Evolutionary conservation across 37 sponge, comb jelly and placozoan genomes (phyloP).

Genomic region (Haliclona indistincta): DNA sequence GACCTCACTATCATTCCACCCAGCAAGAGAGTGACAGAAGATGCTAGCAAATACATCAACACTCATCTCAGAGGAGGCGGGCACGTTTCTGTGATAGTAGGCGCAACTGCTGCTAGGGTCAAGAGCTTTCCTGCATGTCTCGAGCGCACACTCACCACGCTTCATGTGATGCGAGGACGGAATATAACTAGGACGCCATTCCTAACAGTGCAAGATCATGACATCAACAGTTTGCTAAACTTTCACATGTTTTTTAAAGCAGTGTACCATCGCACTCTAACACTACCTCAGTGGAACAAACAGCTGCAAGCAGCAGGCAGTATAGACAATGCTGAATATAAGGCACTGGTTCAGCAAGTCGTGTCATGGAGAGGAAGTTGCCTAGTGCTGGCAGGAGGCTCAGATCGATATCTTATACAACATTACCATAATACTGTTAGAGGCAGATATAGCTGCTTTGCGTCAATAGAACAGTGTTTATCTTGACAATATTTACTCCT

Average conservation of each 20-base stretch:
- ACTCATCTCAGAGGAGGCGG: constrained; percentile 4
- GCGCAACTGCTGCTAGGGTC: neutral
- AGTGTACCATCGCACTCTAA: constrained; percentile 7
- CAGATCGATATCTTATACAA: no score
- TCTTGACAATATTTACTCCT: neutral
- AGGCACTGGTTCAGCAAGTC: constrained; percentile 30
- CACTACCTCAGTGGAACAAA: constrained; percentile 23
- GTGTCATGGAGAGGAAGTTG: constrained; percentile 33
- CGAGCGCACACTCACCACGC: neutral
- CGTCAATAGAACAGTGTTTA: neutral
- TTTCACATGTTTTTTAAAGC: constrained; percentile 34
- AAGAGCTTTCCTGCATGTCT: neutral
- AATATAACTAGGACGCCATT: constrained; percentile 18
- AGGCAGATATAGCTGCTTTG: neutral
- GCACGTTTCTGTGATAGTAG: neutral
- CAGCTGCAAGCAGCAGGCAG: constrained; percentile 17
- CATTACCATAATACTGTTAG: no score
- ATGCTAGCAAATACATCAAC: constrained; percentile 17
- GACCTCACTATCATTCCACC: constrained; percentile 11
- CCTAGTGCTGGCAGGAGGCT: constrained; percentile 43
- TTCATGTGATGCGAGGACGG: neutral
- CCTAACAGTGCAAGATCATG: constrained; percentile 34
- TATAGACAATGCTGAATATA: constrained; percentile 16
- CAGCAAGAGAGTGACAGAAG: constrained; percentile 11
- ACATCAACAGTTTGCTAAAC: constrained; percentile 18